Base-by-base conservation (phyloP, 2,888 invertebrate species). In the Xestia rhomboidea region DNA sequence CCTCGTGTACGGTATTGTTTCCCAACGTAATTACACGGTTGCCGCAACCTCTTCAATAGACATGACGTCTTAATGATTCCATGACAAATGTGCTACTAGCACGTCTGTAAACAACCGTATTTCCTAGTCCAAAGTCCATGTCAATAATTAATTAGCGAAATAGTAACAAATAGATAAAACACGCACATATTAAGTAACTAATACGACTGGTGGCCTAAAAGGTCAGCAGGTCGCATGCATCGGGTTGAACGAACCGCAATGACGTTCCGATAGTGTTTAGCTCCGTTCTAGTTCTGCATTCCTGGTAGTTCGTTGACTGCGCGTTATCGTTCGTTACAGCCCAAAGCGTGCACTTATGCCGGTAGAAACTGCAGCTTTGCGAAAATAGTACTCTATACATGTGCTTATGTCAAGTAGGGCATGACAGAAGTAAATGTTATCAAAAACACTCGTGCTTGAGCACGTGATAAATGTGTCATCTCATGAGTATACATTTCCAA, bases 141-240 rank as follows among this genome's bases (percentile, higher is more conserved):
- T 73, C 69, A 64, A 75, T 69, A 81, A 84, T 81, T 79, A 78
- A 87, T 76, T 77, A 81, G 72, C 77, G 63, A 84, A 89, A 82
- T 74, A 80, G 85, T 88, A 87, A 88, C 87, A 88, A 90, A 90
- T 84, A 88, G 77, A 75, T 79, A 76, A 74, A 73, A 73, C 49
- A 79, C 70, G 70, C 79, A 84, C 62, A 79, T 86, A 79, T 83
- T 88, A 86, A 90, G 85, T 88, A 88, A 85, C 84, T 78, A 84
- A 84, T 85, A 84, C 81, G 79, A 69, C 81, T 81, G 83, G 81
- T 88, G 88, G 82, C 83, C 88, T 85, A 83, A 88, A 90, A 92
- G 94, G 93, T 93, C 93, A 91, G 74, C 90, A 81, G 93, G 93
- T 89, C 92, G 89, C 83, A 89, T 91, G 92, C 91, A 90, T 72